These are phyloP conservation scores for Camarhynchus parvulus DNA, from an alignment of 2,113 vertebrate species.

Conservation along the genomic window DNA sequence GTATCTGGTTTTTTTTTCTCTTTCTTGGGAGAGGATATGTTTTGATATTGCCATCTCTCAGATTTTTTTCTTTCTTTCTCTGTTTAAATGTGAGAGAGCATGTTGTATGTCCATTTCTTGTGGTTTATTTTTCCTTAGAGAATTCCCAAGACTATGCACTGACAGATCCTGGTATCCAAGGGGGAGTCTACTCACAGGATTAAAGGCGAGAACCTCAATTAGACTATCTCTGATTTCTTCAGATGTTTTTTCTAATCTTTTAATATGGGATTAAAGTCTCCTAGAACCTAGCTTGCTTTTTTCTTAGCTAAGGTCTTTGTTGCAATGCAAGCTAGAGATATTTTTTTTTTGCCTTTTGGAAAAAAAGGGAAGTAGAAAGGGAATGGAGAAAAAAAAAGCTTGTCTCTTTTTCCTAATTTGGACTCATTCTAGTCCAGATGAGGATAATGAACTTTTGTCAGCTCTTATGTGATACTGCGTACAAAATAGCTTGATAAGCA, in stretches of 20 bases:
- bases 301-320: constrained; percentile 70
- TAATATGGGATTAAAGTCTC: constrained; percentile 87
- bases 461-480: constrained; percentile 73
- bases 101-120: constrained; percentile 72
- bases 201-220: constrained; percentile 88
- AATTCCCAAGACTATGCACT: constrained; percentile 78
- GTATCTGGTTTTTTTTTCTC: not conserved
- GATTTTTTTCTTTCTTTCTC: not conserved
- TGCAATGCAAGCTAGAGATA: constrained; percentile 46
- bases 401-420: constrained; percentile 75
- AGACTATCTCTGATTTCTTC: constrained; percentile 87
- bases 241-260: constrained; percentile 89
- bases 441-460: constrained; percentile 83
- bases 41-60: constrained; percentile 60
- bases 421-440: constrained; percentile 76
- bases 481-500: constrained; percentile 82
- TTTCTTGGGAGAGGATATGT: constrained; percentile 38
- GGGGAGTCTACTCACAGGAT: constrained; percentile 81
- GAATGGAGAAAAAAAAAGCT: not conserved
- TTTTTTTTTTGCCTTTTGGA: not conserved
- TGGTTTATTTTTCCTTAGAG: constrained; percentile 79
- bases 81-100: constrained; percentile 71
- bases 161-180: constrained; percentile 83
- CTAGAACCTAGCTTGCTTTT: constrained; percentile 77
- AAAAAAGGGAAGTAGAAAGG: not conserved